Evolutionary conservation across 2,113 vertebrate genomes (phyloP), one percentile per base, ranked within the genome.

Genomic region (Erpornis zantholeuca): DNA sequence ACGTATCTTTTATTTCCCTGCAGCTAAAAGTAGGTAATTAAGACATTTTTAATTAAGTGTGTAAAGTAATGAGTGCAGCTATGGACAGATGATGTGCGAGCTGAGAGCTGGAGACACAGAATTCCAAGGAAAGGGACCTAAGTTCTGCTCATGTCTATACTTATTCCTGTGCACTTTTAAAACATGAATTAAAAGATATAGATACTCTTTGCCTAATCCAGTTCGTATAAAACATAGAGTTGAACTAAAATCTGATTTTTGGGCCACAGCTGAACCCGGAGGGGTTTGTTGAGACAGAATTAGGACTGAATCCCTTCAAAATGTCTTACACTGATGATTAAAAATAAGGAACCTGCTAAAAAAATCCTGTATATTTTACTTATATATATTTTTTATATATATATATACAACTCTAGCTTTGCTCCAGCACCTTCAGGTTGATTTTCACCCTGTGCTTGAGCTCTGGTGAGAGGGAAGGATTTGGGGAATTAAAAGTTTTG

Each of bases 321-420:
- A 65, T 61, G 14, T 6, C 56, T 61, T 52, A 6, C 4, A 9
- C 9, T 59, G 9, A 52, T 27, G 7, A 40, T 36, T 56, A 24
- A 56, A 63, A 77, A 40, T 6, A 80, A 25, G 4, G 10, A 71
- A n/a, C 5, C 15, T 64, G 38, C 44, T 68, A 11, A 27, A 61
- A 35, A 76, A 12, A 16, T 1, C 0, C 3, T 10, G 0, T 10
- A 0, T 53, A 1, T 40, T 38, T 10, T 38, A 38, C 12, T 38
- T 38, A 38, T 38, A 38, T 38, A 10, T 3, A 9, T 9, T 38
- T 38, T 38, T 10, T 38, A 38, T 38, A 10, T 3, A 9, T 9
- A 24, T 35, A 23, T 31, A 6, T 19, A 22, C 25, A 50, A 13
- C 4, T 59, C 29, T 6, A 40, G 13, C 52, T 88, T 49, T 85